phyloP scores from a whole-genome alignment of 2,888 invertebrate genomes.

The Azorinus chamasolen region DNA sequence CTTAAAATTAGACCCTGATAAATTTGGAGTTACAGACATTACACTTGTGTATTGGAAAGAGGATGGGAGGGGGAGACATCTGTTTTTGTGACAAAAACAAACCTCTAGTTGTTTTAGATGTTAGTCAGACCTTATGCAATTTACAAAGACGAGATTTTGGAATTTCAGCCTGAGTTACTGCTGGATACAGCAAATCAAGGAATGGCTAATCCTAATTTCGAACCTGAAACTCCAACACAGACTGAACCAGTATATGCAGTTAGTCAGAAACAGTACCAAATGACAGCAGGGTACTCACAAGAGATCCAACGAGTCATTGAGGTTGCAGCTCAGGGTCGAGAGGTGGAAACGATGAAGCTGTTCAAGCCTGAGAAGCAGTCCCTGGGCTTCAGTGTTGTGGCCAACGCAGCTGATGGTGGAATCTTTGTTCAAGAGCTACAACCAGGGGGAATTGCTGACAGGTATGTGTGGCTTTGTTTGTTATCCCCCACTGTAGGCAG shows the following conservation, averaged over 20 bases:
- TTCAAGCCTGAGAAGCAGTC: conserved; percentile 90
- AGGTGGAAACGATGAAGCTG: conserved; percentile 89
- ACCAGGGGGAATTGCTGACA: conserved; percentile 89
- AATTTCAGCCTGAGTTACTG: conserved; percentile 90
- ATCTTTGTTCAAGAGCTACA: conserved; percentile 91
- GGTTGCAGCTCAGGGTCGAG: conserved; percentile 88
- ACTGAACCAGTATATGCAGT: not conserved
- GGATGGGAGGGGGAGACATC: no score
- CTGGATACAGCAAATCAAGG: conserved; percentile 31
- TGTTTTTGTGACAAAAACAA: no score
- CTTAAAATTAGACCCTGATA: no score
- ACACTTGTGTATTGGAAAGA: no score
- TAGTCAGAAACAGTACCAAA: conserved; percentile 28
- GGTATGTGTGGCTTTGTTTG: no score
- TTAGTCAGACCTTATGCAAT: conserved; percentile 44
- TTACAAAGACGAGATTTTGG: conserved; percentile 91
- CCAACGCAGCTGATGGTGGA: conserved; percentile 90
- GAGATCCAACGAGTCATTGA: conserved; percentile 87
- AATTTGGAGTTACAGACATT: no score
- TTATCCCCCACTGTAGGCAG: no score
- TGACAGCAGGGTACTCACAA: conserved; percentile 75
- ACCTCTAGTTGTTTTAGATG: no score
- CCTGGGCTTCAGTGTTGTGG: conserved; percentile 91
- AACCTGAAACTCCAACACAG: conserved; percentile 41
- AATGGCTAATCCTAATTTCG: conserved; percentile 54